These are phyloP conservation scores for Trichomalopsis sarcophagae DNA, from an alignment of 1,140 invertebrate genomes.

Conservation along the genomic window DNA sequence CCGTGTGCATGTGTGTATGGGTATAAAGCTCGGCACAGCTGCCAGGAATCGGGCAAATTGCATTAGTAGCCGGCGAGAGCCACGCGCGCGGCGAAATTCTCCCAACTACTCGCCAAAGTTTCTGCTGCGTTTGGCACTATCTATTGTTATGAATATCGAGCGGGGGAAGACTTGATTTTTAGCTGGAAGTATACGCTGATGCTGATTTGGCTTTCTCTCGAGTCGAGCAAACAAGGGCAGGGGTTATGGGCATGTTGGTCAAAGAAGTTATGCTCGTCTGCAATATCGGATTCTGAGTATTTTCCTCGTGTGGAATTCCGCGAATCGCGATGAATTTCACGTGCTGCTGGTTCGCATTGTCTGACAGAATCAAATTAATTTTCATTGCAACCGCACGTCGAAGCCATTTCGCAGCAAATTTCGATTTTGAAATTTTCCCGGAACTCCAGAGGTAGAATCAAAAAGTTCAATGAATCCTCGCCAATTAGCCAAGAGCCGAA, in stretches of 20 bases:
- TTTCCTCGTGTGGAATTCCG: too few species aligned
- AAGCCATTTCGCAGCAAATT: too few species aligned
- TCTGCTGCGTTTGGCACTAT: conserved; percentile 36
- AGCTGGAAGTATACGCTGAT: neutral
- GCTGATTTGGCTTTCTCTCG: conserved; percentile 5
- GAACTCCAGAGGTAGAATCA: too few species aligned
- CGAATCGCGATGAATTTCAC: too few species aligned
- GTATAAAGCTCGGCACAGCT: neutral
- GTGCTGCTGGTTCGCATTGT: too few species aligned
- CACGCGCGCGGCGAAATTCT: neutral
- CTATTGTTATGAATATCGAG: conserved; percentile 39
- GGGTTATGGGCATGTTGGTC: neutral
- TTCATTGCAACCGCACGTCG: too few species aligned
- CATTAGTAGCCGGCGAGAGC: neutral
- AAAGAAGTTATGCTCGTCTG: neutral
- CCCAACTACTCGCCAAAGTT: neutral
- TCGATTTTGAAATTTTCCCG: too few species aligned
- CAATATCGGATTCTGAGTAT: too few species aligned
- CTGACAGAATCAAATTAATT: too few species aligned
- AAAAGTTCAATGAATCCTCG: too few species aligned
- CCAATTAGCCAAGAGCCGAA: neutral
- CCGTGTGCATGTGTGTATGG: neutral
- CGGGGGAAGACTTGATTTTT: conserved; percentile 5
- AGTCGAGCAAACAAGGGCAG: neutral
- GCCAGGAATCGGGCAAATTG: conserved; percentile 37